These are phyloP conservation scores for Eupithecia centaureata DNA, from an alignment of 2,888 invertebrate genomes.

Conservation along the genomic window DNA sequence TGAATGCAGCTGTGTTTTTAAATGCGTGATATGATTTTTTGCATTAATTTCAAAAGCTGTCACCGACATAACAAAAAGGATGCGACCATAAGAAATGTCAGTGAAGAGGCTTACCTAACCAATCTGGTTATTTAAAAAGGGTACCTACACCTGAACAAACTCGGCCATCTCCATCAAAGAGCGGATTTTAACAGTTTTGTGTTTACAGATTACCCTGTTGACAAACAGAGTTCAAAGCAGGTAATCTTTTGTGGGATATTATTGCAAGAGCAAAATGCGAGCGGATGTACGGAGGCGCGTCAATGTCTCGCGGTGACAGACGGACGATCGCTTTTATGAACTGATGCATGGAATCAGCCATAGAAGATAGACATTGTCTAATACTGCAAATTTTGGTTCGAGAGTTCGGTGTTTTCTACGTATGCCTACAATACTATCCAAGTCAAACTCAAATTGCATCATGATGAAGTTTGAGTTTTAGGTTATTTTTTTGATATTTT, in stretches of 20 bases:
- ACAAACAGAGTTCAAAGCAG: conserved; percentile 76
- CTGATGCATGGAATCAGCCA: conserved; percentile 3
- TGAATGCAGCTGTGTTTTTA: conserved; percentile 32
- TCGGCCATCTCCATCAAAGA: conserved; percentile 68
- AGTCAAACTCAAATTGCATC: no score
- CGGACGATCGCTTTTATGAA: neutral
- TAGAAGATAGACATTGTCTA: neutral
- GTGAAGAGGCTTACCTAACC: conserved; percentile 61
- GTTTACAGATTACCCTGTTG: conserved; percentile 77
- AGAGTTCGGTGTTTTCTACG: no score
- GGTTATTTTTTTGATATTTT: no score
- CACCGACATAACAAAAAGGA: conserved; percentile 47
- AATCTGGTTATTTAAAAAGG: conserved; percentile 59
- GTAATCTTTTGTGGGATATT: conserved; percentile 69
- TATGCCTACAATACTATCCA: no score
- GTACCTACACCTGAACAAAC: conserved; percentile 75
- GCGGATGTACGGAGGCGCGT: conserved; percentile 57
- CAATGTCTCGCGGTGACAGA: conserved; percentile 37
- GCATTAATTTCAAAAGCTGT: conserved; percentile 51
- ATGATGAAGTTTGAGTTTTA: no score
- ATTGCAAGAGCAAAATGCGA: conserved; percentile 51
- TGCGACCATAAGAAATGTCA: conserved; percentile 51
- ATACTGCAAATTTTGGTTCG: no score
- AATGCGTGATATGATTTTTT: conserved; percentile 36
- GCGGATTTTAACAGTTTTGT: conserved; percentile 79